Evolutionary conservation across 92 coral and sea anemone genomes (phyloP).

Genomic region (Phenganax stokvisi): DNA sequence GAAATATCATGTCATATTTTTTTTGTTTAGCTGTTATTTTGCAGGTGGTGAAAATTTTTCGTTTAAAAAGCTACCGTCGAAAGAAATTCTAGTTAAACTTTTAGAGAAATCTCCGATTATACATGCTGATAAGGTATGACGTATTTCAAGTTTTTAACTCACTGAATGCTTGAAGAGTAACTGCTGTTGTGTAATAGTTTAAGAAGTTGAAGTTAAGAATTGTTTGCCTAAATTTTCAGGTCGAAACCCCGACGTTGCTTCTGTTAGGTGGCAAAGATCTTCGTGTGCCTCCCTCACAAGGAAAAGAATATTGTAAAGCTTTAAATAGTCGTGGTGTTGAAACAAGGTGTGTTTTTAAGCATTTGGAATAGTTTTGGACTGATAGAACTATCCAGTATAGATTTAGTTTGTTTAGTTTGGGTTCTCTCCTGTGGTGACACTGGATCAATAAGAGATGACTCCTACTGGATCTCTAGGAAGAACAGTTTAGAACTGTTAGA

Average conservation of each 20-base stretch:
- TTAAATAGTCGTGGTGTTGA: conserved; percentile 67
- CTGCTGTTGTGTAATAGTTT: background rate
- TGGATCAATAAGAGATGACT: too few species aligned
- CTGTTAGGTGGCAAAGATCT: conserved; percentile 66
- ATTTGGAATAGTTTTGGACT: background rate
- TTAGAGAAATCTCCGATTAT: conserved; percentile 61
- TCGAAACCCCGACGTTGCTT: conserved; percentile 66
- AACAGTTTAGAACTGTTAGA: background rate
- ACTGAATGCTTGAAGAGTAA: background rate
- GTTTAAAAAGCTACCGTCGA: conserved; percentile 45
- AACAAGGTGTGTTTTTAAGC: conserved; percentile 48
- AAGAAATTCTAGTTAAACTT: conserved; percentile 49
- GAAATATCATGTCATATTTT: background rate
- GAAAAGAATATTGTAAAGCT: conserved; percentile 55
- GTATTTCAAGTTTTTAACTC: too few species aligned
- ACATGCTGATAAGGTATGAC: conserved; percentile 59
- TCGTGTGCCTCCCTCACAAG: conserved; percentile 83
- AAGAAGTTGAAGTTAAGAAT: background rate
- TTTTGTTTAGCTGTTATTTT: conserved; percentile 54
- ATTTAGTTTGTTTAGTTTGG: too few species aligned
- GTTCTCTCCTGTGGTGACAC: too few species aligned
- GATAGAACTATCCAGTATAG: background rate
- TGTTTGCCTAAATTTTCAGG: conserved; percentile 36
- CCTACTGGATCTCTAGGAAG: too few species aligned
- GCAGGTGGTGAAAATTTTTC: conserved; percentile 59